Evolutionary conservation across 2,797 vertebrate species (phyloP), one percentile per base, ranked within the genome.

Genomic region (Sylvilagus floridanus): DNA sequence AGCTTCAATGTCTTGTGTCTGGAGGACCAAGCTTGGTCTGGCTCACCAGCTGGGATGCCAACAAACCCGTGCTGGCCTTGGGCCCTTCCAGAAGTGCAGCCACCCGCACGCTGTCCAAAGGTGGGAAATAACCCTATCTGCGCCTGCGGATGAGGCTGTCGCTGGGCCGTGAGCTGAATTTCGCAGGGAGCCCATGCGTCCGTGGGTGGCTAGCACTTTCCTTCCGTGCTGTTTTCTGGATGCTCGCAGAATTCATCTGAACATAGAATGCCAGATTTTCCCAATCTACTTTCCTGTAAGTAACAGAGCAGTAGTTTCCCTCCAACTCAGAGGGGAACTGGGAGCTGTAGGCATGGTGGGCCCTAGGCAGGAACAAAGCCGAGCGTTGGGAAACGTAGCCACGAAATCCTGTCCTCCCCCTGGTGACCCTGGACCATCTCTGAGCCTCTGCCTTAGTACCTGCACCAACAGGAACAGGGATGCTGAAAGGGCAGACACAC

Each of bases 381-480:
- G 8, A 13, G n/a, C 1, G n/a, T 8, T 13, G 24, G 76, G 22
- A 42, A 14, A 22, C 4, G 5, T 12, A 24, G 37, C 32, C 0
- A 9, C 0, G 5, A 76, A 7, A 9, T 28, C 13, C 10, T 16
- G 6, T 47, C 52, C 17, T 28, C 42, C 2, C 4, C 2, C 4
- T 32, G 1, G 10, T 14, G 11, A 4, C 0, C 0, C 0, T 7
- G 22, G 7, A 5, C 0, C 6, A 0, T 47, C 14, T 65, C 14
- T 50, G 0, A 8, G 52, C 35, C 32, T 47, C 42, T 47, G 42
- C 42, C 42, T 47, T 47, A 47, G 42, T 47, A 47, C 42, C 42
- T 47, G 42, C 42, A 47, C 42, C 42, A 47, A 47, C 42, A 47
- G 42, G 42, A 65, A 14, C 11, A 3, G 50, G 62, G 16, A 5